Base-by-base conservation (phyloP, 2,888 invertebrate genomes). In the Microctonus brassicae region DNA sequence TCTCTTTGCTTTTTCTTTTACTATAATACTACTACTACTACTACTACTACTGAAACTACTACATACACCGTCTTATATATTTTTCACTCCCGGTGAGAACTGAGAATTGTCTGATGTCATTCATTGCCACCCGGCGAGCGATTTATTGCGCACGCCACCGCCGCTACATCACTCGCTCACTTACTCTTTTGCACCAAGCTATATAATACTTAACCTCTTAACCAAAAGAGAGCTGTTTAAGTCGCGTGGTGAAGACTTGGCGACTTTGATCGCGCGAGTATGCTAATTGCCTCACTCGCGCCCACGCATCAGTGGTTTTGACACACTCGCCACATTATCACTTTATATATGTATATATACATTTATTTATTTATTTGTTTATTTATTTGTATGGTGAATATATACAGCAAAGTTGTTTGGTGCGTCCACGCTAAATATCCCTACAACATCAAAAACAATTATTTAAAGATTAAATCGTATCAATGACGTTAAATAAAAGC, bases 221-320 rank as follows among this genome's bases (percentile, higher is more conserved):
- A 64, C 47, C 29, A 39, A 29, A 52, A 64, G 63, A 64, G 42
- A 42, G 24, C 52, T 42, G 26, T 57, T 66, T n/a, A 13, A 34
- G 58, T 52, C 53, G 66, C 53, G 58, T 60, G 74, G 75, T 72
- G 75, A 76, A 74, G 77, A 75, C 77, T 73, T 75, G 73, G 72
- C 70, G 71, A 76, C 80, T 79, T 78, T 78, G 79, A 80, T 80
- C 77, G 75, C 76, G 74, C 76, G 73, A 77, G 76, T 81, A 79
- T 79, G 79, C 76, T 81, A 81, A 81, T 81, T 81, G 78, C 78
- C n/a, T n/a, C 76, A 72, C 70, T 75, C 76, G 74, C 78, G 78
- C 79, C 74, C 79, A 75, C 76, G 71, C 66, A 58, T 33, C 58
- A 58, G 58, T 58, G 58, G 58, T 58, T 33, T 26, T 58, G 58